phyloP scores from a whole-genome alignment of 2,113 vertebrate genomes.

The Thamnophis sirtalis region DNA sequence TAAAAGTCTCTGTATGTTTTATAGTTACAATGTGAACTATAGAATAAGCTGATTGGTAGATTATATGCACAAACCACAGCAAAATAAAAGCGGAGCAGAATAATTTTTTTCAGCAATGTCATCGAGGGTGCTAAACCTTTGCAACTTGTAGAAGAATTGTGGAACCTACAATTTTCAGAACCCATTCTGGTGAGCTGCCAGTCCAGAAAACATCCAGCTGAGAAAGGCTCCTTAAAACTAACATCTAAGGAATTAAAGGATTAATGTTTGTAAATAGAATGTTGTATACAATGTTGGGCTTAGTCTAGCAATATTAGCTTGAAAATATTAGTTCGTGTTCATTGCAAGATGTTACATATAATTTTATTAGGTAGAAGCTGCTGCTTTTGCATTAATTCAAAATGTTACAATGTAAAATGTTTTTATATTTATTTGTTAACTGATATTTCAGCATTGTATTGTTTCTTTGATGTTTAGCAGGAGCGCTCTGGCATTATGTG shows the following conservation, averaged over 20 bases:
- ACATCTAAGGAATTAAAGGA: background rate
- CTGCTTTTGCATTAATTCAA: background rate
- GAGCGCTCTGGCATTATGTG: background rate
- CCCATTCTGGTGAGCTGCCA: background rate
- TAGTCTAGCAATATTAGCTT: background rate
- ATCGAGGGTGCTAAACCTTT: background rate
- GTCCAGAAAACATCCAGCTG: background rate
- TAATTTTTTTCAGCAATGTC: background rate
- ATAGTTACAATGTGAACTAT: background rate
- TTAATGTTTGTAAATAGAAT: background rate
- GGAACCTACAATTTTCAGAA: background rate
- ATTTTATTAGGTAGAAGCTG: background rate
- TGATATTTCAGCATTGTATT: background rate
- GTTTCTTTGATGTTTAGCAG: background rate
- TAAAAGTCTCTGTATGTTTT: background rate
- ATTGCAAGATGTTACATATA: background rate
- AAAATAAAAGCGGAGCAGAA: background rate
- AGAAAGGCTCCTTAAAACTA: background rate
- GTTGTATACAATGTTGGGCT: background rate
- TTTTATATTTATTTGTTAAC: background rate
- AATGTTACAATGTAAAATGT: background rate
- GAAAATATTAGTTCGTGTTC: background rate
- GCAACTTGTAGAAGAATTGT: background rate
- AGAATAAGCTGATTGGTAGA: background rate
- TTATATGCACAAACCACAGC: background rate